Percentiles rank a stretch among this genome's conserved stretches.
Evolutionary conservation across 2,113 vertebrate genomes (phyloP).

Genomic region (Chionodraco myersi): DNA sequence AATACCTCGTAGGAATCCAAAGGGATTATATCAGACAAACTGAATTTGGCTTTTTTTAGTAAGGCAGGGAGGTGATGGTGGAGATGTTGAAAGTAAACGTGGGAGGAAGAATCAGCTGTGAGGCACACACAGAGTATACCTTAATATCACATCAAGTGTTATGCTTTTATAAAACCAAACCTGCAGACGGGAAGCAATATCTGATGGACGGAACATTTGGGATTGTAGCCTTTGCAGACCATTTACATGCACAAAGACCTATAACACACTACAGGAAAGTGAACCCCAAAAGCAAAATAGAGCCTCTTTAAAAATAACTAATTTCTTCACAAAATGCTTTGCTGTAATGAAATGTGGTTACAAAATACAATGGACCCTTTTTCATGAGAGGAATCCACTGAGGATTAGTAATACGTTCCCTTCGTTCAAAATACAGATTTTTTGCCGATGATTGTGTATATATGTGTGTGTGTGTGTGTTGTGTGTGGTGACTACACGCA

Average conservation of each 20-base stretch:
- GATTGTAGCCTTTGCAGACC: neutral
- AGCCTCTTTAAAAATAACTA: neutral
- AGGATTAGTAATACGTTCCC: constrained; percentile 31
- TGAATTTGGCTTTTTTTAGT: constrained; percentile 36
- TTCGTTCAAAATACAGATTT: constrained; percentile 33
- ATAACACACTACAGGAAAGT: no score
- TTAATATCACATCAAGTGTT: constrained; percentile 39
- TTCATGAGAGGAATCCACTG: constrained; percentile 35
- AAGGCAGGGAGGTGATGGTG: neutral
- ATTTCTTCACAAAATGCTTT: neutral
- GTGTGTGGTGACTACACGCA: no score
- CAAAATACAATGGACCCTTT: constrained; percentile 25
- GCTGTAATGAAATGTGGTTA: neutral
- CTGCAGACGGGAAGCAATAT: neutral
- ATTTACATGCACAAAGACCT: no score
- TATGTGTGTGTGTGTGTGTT: constrained; percentile 27
- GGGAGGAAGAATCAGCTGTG: constrained; percentile 41
- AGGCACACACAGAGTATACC: constrained; percentile 15
- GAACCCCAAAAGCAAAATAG: no score
- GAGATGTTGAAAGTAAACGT: constrained; percentile 48
- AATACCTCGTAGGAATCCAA: constrained; percentile 57
- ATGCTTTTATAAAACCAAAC: constrained; percentile 37
- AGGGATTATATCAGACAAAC: constrained; percentile 60
- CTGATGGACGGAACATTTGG: constrained; percentile 25
- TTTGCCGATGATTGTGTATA: constrained; percentile 3